Evolutionary conservation across 2,113 vertebrate species (phyloP).

Genomic region (Elgaria multicarinata): DNA sequence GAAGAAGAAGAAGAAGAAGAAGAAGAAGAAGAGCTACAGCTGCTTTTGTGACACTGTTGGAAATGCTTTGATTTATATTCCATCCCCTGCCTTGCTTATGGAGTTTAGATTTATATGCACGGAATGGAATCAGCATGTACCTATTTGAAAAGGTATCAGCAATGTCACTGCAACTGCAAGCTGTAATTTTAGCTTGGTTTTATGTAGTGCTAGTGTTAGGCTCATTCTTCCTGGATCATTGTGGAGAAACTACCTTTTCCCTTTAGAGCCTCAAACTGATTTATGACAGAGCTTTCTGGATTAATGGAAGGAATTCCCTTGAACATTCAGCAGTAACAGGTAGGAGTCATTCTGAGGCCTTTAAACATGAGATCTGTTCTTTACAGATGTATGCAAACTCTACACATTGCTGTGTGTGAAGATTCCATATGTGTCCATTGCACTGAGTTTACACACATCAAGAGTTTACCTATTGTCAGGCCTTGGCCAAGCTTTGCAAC

Average conservation of each 20-base stretch:
- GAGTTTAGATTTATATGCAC: constrained; percentile 21
- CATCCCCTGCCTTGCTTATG: rapidly evolving
- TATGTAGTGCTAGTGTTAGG: neutral
- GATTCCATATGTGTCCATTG: no score
- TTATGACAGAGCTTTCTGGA: neutral
- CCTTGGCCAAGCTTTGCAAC: neutral
- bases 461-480: no score
- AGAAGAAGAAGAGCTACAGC: neutral
- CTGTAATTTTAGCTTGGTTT: neutral
- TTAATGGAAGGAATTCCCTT: neutral
- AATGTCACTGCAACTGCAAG: neutral
- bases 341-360: neutral
- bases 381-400: neutral
- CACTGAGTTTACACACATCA: neutral
- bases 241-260: neutral
- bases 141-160: neutral
- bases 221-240: neutral
- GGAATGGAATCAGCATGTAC: neutral
- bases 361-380: neutral
- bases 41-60: neutral
- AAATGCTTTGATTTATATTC: neutral
- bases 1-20: constrained; percentile 11
- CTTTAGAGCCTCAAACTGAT: neutral
- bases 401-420: neutral
- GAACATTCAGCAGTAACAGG: no score